Evolutionary conservation across 2,888 invertebrate genomes (phyloP), one percentile per base, ranked within the genome.

Genomic region (Macrophya annulata): DNA sequence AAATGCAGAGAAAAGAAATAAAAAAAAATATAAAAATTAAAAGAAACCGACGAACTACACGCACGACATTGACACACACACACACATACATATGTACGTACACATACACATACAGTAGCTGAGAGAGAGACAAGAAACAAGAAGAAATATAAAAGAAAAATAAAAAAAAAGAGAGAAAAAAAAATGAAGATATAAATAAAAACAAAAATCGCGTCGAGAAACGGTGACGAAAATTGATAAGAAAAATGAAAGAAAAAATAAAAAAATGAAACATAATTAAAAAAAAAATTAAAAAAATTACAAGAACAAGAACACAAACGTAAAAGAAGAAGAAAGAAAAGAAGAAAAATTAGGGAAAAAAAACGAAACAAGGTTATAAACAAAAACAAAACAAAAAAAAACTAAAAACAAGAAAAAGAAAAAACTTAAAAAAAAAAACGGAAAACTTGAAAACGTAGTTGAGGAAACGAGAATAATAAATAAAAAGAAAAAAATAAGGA

Each of bases 321-420:
- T 21, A 17, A 17, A 8, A 71, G 17, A 21, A 40, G 15, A 40
- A 71, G 37, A 17, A 71, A 71, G 76, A 87, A 87, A 85, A 86
- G 85, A 86, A 84, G 55, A 83, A 79, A 48, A 79, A 85, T 79
- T 84, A 86, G 77, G 85, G 86, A 87, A 71, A n/a, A 40, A 88
- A 87, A 87, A 85, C 71, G 84, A 74, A 88, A 89, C 88, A 88
- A 87, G 85, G 65, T 85, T 86, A 82, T 86, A 87, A 88, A 87
- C 85, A 84, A 85, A 86, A 86, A 85, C 83, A 86, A 85, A 87
- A 85, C 85, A 87, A 88, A 86, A 86, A 87, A 87, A 77, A 86
- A 76, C 85, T 85, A 86, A 84, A 86, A 85, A 84, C 84, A 84
- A 82, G 86, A 81, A 74, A 84, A 87, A 86, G 85, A 87, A 85